Evolutionary conservation across 2,888 invertebrate genomes (phyloP).

Genomic region (Synergus gifuensis): DNA sequence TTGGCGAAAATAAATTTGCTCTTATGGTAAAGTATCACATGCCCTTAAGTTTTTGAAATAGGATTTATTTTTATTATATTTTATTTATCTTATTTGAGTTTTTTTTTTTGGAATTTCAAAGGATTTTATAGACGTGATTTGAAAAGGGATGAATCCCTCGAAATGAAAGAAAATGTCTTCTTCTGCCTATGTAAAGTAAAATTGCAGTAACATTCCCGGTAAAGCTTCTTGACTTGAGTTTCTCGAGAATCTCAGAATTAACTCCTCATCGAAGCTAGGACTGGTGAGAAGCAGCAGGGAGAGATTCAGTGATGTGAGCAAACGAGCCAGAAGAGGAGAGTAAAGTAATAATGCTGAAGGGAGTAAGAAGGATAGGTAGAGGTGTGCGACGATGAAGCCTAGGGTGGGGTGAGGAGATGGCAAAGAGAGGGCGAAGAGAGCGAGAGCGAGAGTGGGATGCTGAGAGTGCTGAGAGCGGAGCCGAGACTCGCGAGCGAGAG

Average conservation of each 20-base stretch:
- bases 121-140: background rate
- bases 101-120: no score
- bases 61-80: no score
- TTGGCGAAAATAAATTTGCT: no score
- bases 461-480: conserved; percentile 56
- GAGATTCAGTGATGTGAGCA: conserved; percentile 20
- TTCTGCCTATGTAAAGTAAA: background rate
- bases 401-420: conserved; percentile 46
- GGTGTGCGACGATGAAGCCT: conserved; percentile 33
- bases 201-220: conserved; percentile 7
- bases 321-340: conserved; percentile 36
- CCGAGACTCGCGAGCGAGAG: conserved; percentile 70
- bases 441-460: conserved; percentile 59
- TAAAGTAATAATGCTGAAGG: conserved; percentile 28
- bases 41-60: no score
- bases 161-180: background rate
- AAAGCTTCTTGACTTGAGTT: conserved; percentile 16
- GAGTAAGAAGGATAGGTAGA: conserved; percentile 48
- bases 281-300: background rate
- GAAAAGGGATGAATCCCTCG: background rate
- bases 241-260: conserved; percentile 9
- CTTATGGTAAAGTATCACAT: no score
- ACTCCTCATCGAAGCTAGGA: conserved; percentile 10
- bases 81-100: no score
- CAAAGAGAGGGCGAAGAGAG: conserved; percentile 15